Evolutionary conservation across 2,888 invertebrate species (phyloP).

Genomic region (Andrena praecox): DNA sequence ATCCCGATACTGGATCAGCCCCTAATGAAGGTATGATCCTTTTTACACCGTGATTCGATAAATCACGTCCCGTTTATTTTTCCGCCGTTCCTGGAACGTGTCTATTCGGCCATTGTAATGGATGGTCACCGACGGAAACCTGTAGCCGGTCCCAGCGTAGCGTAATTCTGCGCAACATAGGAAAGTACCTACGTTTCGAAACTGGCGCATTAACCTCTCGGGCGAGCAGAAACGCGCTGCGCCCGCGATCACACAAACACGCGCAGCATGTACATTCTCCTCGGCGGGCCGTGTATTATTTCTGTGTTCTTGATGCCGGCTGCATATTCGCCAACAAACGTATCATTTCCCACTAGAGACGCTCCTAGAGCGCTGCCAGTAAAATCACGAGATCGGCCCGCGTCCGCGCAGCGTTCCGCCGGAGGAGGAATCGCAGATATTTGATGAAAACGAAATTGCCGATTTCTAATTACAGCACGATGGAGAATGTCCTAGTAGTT

Average conservation of each 20-base stretch:
- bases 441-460: too few species aligned
- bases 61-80: slow-evolving; percentile 46
- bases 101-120: slow-evolving; percentile 29
- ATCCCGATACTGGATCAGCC: slow-evolving; percentile 40
- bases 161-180: slow-evolving; percentile 29
- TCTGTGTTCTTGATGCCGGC: too few species aligned
- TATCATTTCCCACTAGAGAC: too few species aligned
- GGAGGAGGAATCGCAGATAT: too few species aligned
- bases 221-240: background rate
- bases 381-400: too few species aligned
- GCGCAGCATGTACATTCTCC: too few species aligned
- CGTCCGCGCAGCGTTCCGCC: too few species aligned
- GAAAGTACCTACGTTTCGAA: slow-evolving; percentile 28
- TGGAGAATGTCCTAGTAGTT: too few species aligned
- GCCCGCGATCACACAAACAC: background rate
- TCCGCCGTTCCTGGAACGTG: slow-evolving; percentile 14
- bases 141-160: background rate
- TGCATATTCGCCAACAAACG: too few species aligned
- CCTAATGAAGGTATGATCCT: slow-evolving; percentile 57
- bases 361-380: too few species aligned
- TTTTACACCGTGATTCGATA: slow-evolving; percentile 35
- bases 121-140: slow-evolving; percentile 20
- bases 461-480: too few species aligned
- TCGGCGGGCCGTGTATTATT: too few species aligned
- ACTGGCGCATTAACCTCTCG: slow-evolving; percentile 20